Conservation (phyloP, 2,888 invertebrate genomes). For the Leptinotarsa tumamoca region DNA sequence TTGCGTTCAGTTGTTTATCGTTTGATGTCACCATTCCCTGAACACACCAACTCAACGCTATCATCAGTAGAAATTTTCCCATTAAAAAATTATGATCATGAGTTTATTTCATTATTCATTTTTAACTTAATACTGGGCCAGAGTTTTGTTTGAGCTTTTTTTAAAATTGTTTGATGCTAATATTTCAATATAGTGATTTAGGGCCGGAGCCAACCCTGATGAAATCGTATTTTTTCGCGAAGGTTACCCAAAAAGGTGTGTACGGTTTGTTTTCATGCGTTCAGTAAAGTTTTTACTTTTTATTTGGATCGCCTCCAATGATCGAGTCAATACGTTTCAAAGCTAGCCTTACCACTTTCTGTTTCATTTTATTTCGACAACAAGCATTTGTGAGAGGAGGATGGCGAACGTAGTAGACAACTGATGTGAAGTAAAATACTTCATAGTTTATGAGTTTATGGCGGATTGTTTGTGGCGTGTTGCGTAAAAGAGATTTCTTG, state of each 20-base stretch:
- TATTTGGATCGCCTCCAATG: conserved; percentile 7
- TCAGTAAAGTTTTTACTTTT: neutral
- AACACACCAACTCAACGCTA: no score
- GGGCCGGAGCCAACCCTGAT: conserved; percentile 4
- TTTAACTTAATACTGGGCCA: no score
- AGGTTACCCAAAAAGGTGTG: conserved; percentile 19
- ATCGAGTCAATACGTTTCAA: conserved; percentile 1
- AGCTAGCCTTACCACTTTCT: neutral
- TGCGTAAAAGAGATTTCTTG: conserved; percentile 58
- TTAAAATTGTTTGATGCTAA: no score
- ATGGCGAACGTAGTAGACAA: conserved; percentile 24
- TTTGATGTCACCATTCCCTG: no score
- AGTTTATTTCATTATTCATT: no score
- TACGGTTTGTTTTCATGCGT: conserved; percentile 19
- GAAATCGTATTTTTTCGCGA: neutral
- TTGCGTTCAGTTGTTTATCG: no score
- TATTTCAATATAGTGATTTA: no score
- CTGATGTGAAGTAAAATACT: conserved; percentile 46
- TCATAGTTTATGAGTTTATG: conserved; percentile 55
- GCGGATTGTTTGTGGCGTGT: conserved; percentile 53
- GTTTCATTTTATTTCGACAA: conserved; percentile 13
- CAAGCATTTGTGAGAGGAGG: conserved; percentile 21
- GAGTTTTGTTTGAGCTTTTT: no score
- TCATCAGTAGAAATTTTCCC: no score
- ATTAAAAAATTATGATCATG: no score